Base-by-base conservation (phyloP, 2,888 invertebrate genomes). In the Drosophila planitibia region DNA sequence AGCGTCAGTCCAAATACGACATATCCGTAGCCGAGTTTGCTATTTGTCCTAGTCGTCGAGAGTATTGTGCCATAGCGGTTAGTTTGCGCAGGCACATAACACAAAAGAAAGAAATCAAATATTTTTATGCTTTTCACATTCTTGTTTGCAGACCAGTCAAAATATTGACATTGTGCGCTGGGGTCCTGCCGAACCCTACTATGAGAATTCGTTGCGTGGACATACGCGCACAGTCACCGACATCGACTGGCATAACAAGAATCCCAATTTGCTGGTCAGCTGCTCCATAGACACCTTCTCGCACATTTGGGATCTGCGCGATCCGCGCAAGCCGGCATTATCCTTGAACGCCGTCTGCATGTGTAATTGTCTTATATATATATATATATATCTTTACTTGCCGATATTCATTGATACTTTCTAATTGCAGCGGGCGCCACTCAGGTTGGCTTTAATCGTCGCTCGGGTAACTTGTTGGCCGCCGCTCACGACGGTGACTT, bases 401-500 rank as follows among this genome's bases (percentile, higher is more conserved):
- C 16, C 59, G 22, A 47, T 51, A 39, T 44, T 35, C 12, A 25
- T 63, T 19, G 9, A 32, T 25, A 37, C n/a, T 68, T 35, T 41
- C 60, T 30, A 2, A 14, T 62, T 74, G 51, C 44, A 96, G 97
- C 97, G 90, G 97, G 97, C 83, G 98, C 98, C 4, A 97, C 97
- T 2, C 98, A 98, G 94, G 98, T 99, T 1, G 96, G 98, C 89
- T 99, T 99, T 97, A 98, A 98, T 92, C 96, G 97, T 89, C 95
- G 97, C 59, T 96, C 97, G 2, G 95, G 96, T 0, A 95, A 98
- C 92, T 94, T 97, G 76, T 94, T 99, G 79, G 99, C 99, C 2
- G 98, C 99, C 53, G 97, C 98, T 6, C 99, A 99, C 93, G 98
- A 99, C 92, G 98, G 98, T 3, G 99, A 99, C 93, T 96, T 99